Evolutionary conservation across 2,797 vertebrate species (phyloP).

Genomic region (Hippoglossus hippoglossus): DNA sequence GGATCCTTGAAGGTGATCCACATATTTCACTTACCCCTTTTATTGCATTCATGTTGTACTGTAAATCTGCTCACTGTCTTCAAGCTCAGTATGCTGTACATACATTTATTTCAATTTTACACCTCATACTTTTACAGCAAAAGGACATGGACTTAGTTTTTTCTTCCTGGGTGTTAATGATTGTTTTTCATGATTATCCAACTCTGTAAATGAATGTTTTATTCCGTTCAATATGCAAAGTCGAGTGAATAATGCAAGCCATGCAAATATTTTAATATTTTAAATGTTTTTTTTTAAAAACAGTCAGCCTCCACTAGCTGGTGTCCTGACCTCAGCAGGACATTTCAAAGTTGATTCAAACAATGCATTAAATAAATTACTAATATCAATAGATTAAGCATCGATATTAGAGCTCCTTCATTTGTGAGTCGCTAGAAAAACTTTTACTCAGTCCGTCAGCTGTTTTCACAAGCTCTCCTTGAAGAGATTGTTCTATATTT

Average conservation of each 20-base stretch:
- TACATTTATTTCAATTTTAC: slow-evolving; percentile 31
- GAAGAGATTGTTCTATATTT: slow-evolving; percentile 1
- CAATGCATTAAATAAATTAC: neutral
- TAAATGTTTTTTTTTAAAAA: slow-evolving; percentile 15
- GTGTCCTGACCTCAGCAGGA: slow-evolving; percentile 24
- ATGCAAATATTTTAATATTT: slow-evolving; percentile 38
- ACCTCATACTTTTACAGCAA: neutral
- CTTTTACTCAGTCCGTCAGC: neutral
- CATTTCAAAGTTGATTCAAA: slow-evolving; percentile 1
- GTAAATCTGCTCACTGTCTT: slow-evolving; percentile 16
- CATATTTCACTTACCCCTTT: slow-evolving; percentile 21
- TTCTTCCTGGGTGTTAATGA: slow-evolving; percentile 24
- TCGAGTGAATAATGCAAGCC: slow-evolving; percentile 49
- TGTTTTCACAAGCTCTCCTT: neutral
- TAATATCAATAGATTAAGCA: too few species aligned
- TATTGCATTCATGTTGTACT: slow-evolving; percentile 27
- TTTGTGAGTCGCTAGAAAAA: neutral
- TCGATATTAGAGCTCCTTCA: neutral
- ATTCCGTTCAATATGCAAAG: slow-evolving; percentile 59
- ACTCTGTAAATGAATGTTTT: slow-evolving; percentile 32
- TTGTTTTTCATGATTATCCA: slow-evolving; percentile 34
- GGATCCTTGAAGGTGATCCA: slow-evolving; percentile 2
- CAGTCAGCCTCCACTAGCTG: slow-evolving; percentile 42
- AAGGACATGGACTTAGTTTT: slow-evolving; percentile 10
- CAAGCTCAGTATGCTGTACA: slow-evolving; percentile 28